Evolutionary conservation across 2,888 invertebrate genomes (phyloP).

Genomic region (Orchesellides sinensis): DNA sequence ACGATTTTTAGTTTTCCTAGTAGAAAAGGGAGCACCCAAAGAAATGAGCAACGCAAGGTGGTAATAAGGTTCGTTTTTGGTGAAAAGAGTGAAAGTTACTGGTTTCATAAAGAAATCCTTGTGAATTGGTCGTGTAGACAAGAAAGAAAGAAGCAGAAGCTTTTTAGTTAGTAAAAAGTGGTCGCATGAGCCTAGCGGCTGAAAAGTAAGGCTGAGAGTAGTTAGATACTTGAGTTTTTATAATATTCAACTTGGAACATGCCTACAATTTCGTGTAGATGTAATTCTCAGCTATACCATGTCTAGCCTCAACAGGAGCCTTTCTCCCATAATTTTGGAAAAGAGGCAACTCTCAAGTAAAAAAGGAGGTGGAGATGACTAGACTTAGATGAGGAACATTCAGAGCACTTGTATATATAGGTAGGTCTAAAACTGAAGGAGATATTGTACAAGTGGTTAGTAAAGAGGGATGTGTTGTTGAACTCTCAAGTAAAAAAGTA

Average conservation of each 20-base stretch:
- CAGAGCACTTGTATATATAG: no score
- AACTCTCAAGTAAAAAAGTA: constrained; percentile 10
- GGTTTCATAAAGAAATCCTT: constrained; percentile 37
- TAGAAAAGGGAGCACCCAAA: background rate
- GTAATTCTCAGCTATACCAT: no score
- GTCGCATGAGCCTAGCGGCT: background rate
- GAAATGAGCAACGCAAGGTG: background rate
- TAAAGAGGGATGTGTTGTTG: background rate
- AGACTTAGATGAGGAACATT: no score
- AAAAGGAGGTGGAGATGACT: constrained; percentile 17
- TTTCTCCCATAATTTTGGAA: constrained; percentile 24
- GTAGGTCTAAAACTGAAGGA: no score
- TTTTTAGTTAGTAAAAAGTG: constrained; percentile 7
- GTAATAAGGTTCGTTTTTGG: constrained; percentile 20
- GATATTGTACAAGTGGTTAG: background rate
- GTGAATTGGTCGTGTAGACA: constrained; percentile 21
- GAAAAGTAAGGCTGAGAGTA: background rate
- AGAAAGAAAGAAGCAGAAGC: constrained; percentile 1
- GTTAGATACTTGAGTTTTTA: background rate
- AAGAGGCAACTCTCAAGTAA: constrained; percentile 8
- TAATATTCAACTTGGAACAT: constrained; percentile 16
- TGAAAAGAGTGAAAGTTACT: constrained; percentile 8
- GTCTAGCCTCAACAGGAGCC: constrained; percentile 27
- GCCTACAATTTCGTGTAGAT: background rate
- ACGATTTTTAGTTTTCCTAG: background rate